Percentiles rank a stretch among this genome's conserved stretches.
phyloP scores from a whole-genome alignment of 2,797 vertebrate genomes.

The Rhadinocentrus ornatus region DNA sequence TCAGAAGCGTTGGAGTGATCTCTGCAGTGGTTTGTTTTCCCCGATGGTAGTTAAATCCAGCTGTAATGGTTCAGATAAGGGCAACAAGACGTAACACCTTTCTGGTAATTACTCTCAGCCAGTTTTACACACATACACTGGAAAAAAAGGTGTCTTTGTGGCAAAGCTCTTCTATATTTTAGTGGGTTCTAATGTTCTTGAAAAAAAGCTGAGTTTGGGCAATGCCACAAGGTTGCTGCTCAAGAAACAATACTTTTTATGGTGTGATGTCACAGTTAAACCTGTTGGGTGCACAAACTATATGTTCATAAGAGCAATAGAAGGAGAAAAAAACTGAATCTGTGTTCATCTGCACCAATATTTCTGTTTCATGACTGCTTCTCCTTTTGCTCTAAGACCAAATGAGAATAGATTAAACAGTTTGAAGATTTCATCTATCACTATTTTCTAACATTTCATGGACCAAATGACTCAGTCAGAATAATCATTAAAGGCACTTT shows the following conservation, averaged over 20 bases:
- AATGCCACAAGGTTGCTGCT: not conserved
- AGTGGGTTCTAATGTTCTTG: not conserved
- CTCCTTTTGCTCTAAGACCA: not conserved
- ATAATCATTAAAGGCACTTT: constrained; percentile 6
- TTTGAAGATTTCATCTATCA: not conserved
- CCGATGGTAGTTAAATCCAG: constrained; percentile 50
- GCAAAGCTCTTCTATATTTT: not conserved
- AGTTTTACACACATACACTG: constrained; percentile 29
- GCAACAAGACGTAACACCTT: constrained; percentile 51
- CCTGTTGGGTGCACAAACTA: not conserved
- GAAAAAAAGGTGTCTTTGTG: constrained; percentile 18
- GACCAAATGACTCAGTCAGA: constrained; percentile 3
- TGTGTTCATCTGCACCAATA: not conserved
- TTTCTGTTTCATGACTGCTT: not conserved
- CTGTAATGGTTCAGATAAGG: constrained; percentile 64
- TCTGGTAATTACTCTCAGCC: constrained; percentile 57
- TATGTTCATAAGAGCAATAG: not conserved
- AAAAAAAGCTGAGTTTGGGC: not conserved
- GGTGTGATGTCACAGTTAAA: not conserved
- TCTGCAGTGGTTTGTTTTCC: constrained; percentile 38
- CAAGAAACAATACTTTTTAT: not conserved
- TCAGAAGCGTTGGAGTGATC: constrained; percentile 15
- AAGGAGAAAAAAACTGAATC: not conserved
- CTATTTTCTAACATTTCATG: not conserved
- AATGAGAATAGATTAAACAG: not conserved